Base-by-base conservation (phyloP, 2,888 invertebrate species). In the Macrosoma leucophasiata region DNA sequence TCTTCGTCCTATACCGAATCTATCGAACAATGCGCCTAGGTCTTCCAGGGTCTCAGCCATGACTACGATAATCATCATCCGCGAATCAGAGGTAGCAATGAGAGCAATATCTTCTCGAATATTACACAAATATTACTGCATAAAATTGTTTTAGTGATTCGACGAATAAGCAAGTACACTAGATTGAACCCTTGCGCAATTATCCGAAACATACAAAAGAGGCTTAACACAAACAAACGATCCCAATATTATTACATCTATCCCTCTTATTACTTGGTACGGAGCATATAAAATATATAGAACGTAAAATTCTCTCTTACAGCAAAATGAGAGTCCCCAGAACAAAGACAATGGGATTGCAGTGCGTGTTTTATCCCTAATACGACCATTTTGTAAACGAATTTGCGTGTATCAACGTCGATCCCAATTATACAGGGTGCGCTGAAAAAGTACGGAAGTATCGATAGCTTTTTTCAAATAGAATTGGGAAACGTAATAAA, bases 291-390 rank as follows among this genome's bases (percentile, higher is more conserved):
- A 56, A 54, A 52, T 46, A 52, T 56, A 58, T 56, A 51, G 54
- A 41, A 48, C 43, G 48, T 49, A 52, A 48, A 53, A 55, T 55
- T 48, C 49, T 45, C 48, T 54, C 48, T 58, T 62, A 62, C 55
- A 61, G 48, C 57, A 55, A 66, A 59, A 68, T 64, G 58, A 66
- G 69, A 68, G 67, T 51, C 63, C 55, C 62, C 68, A 65, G 62
- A 49, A 45, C 53, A 66, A 67, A 66, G 60, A 61, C 61, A 61
- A 51, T 50, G 58, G 50, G 53, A 55, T 55, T 55, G 43, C 58
- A 62, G 67, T 60, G 65, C 75, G 74, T 76, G 76, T 60, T 69
- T 71, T 68, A 58, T 62, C 50, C 53, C 55, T 75, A 76, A 76
- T 76, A 65, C 48, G 59, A 63, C 73, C 70, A 77, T 71, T 77